phyloP scores from a whole-genome alignment of 2,113 vertebrate species.

The Chroicocephalus ridibundus region DNA sequence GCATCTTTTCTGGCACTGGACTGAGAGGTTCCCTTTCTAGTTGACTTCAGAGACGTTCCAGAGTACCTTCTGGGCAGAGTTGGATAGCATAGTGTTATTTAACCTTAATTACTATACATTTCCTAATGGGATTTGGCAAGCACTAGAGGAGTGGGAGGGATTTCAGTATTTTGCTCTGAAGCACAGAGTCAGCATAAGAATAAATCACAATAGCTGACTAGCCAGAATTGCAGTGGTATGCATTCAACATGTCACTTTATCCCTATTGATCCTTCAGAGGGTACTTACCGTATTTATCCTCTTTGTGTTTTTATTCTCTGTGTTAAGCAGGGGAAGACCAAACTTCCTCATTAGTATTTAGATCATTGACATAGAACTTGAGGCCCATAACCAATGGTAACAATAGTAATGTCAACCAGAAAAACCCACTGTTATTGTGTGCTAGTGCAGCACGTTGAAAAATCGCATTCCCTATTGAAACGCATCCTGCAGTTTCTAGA shows the following conservation, averaged over 20 bases:
- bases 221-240: background rate
- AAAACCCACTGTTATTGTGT: background rate
- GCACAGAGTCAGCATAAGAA: slow-evolving; percentile 11
- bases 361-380: background rate
- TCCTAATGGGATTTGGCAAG: slow-evolving; percentile 21
- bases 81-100: background rate
- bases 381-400: background rate
- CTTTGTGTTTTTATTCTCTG: background rate
- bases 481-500: background rate
- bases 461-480: background rate
- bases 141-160: background rate
- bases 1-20: background rate
- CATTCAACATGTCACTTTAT: background rate
- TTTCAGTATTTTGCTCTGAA: slow-evolving; percentile 2
- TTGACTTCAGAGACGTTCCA: background rate
- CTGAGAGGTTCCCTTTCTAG: background rate
- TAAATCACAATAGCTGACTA: background rate
- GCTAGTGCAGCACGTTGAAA: background rate
- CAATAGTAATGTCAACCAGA: background rate
- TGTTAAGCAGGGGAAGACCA: background rate
- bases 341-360: background rate
- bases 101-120: slow-evolving; percentile 8
- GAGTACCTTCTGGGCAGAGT: background rate
- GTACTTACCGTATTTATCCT: background rate
- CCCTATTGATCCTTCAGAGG: background rate